phyloP scores from a whole-genome alignment of 2,113 vertebrate genomes.

The Gopherus evgoodei region DNA sequence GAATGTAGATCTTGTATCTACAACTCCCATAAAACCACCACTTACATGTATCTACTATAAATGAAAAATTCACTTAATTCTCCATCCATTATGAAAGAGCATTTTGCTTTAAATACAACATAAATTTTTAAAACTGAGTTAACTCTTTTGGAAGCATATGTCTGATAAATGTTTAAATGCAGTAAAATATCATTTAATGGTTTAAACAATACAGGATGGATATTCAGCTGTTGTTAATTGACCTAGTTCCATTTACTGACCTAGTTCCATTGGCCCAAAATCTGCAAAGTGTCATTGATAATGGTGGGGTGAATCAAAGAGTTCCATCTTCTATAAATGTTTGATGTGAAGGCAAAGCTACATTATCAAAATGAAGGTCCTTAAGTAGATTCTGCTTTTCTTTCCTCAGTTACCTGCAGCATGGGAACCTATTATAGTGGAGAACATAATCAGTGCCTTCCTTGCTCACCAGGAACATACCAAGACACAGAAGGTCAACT shows the following conservation, averaged over 20 bases:
- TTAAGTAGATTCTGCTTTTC: constrained; percentile 32
- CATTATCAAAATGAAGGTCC: background rate
- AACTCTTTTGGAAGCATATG: background rate
- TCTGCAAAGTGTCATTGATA: background rate
- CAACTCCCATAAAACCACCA: background rate
- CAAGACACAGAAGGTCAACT: constrained; percentile 92
- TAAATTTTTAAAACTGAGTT: background rate
- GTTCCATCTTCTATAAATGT: background rate
- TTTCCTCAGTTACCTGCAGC: constrained; percentile 86
- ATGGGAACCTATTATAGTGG: constrained; percentile 91
- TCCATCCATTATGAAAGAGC: background rate
- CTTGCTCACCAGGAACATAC: constrained; percentile 89
- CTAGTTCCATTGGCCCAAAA: background rate
- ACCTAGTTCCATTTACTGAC: background rate
- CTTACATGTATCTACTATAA: background rate
- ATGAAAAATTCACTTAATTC: background rate
- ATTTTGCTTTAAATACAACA: background rate
- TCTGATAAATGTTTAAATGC: background rate
- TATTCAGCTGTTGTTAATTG: background rate
- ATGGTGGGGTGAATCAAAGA: background rate
- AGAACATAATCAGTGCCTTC: constrained; percentile 86
- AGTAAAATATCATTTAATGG: background rate
- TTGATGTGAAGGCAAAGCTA: background rate
- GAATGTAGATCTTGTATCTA: background rate
- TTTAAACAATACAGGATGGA: background rate